Evolutionary conservation across 2,888 invertebrate genomes (phyloP).

Genomic region (Flabesymbios commensalis): DNA sequence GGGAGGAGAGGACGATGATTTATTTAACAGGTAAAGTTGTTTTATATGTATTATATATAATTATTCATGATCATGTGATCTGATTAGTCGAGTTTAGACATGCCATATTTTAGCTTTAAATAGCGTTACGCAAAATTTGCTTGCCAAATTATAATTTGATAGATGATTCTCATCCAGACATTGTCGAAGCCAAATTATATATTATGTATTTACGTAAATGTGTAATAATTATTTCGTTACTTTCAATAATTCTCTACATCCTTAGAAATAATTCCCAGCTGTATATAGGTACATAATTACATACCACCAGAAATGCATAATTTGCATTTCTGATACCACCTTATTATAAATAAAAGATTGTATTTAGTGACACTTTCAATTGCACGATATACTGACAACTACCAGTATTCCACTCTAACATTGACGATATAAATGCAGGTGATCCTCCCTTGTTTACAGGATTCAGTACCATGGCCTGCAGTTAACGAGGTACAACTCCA

Average conservation of each 20-base stretch:
- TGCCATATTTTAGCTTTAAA: neutral
- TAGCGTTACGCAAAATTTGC: neutral
- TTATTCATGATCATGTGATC: neutral
- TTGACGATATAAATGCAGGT: too few species aligned
- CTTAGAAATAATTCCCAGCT: too few species aligned
- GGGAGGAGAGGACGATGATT: slow-evolving; percentile 30
- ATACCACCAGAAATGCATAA: too few species aligned
- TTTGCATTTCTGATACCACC: too few species aligned
- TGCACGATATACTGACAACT: neutral
- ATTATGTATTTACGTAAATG: too few species aligned
- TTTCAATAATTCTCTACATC: too few species aligned
- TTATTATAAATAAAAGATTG: too few species aligned
- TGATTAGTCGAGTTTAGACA: neutral
- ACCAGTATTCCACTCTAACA: neutral
- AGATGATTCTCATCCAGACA: too few species aligned
- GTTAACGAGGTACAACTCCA: slow-evolving; percentile 35
- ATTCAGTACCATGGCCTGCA: slow-evolving; percentile 22
- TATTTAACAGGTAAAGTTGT: slow-evolving; percentile 23
- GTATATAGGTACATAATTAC: too few species aligned
- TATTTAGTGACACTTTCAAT: neutral
- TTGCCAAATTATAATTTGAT: neutral
- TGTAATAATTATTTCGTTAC: too few species aligned
- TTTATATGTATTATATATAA: neutral
- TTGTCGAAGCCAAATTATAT: too few species aligned
- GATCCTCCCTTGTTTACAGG: too few species aligned